A percentile compares a stretch with the other conserved stretches of the same genome.
These are phyloP conservation scores for Siderastrea radians DNA, from an alignment of 92 coral and sea anemone genomes.

Conservation along the genomic window DNA sequence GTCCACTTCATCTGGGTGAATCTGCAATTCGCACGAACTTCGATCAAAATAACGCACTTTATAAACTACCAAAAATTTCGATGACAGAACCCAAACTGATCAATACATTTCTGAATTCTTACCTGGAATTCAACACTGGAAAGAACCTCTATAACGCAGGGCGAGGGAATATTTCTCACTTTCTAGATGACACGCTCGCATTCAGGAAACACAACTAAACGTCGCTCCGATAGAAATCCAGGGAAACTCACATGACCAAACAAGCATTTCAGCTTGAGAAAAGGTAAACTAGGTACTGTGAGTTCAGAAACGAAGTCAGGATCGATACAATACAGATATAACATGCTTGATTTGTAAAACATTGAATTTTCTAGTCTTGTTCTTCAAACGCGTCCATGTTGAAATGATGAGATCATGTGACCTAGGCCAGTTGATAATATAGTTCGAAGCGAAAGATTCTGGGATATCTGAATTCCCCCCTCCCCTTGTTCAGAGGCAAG, in stretches of 20 bases:
- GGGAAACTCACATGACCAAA: constrained; percentile 5
- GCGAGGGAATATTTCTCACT: neutral
- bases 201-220: neutral
- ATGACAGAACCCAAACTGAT: no score
- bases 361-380: no score
- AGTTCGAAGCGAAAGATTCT: no score
- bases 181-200: neutral
- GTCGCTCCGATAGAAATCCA: constrained; percentile 1
- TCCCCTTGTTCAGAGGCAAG: neutral
- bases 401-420: no score
- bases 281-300: constrained; percentile 16
- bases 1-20: neutral
- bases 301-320: no score
- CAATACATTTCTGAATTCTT: neutral
- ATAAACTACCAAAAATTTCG: no score
- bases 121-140: neutral
- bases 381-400: no score
- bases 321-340: no score
- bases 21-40: neutral
- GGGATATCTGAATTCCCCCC: no score
- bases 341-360: no score
- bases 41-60: no score
- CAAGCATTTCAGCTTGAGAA: neutral
- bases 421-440: no score
- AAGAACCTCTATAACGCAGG: neutral